phyloP scores from a whole-genome alignment of 2,888 invertebrate species.

The Ditylenchus weischeri region DNA sequence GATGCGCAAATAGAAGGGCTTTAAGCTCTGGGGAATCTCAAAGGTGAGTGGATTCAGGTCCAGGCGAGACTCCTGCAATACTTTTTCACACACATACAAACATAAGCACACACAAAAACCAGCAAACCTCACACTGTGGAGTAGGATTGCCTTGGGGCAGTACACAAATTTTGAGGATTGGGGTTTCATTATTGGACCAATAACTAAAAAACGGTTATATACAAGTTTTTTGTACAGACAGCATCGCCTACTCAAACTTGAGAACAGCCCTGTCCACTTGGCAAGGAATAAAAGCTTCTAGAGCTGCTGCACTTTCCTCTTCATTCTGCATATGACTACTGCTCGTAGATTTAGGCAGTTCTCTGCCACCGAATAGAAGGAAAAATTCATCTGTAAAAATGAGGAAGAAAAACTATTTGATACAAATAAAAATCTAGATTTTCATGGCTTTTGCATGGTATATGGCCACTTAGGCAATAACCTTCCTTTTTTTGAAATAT shows the following conservation, averaged over 20 bases:
- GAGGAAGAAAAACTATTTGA: not conserved
- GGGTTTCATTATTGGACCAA: slow-evolving; percentile 48
- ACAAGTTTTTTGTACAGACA: not conserved
- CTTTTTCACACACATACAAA: not conserved
- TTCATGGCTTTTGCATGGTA: not conserved
- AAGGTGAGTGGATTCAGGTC: slow-evolving; percentile 37
- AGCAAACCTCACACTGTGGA: slow-evolving; percentile 39
- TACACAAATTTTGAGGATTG: slow-evolving; percentile 42
- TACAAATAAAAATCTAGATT: not conserved
- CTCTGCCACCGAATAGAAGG: slow-evolving; percentile 44
- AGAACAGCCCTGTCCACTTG: slow-evolving; percentile 48
- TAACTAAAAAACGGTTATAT: slow-evolving; percentile 36
- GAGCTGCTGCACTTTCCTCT: slow-evolving; percentile 36
- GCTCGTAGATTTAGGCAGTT: not conserved
- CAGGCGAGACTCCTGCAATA: slow-evolving; percentile 28
- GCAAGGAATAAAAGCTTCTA: slow-evolving; percentile 51
- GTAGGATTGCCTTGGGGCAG: slow-evolving; percentile 16
- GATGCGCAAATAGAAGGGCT: slow-evolving; percentile 43
- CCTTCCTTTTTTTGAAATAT: too few species aligned
- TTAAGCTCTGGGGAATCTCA: slow-evolving; percentile 41
- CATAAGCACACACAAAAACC: slow-evolving; percentile 19
- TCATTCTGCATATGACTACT: slow-evolving; percentile 15
- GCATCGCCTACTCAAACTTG: slow-evolving; percentile 42
- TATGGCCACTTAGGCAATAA: too few species aligned
- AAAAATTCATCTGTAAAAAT: slow-evolving; percentile 40